Evolutionary conservation across 2,797 vertebrate species (phyloP).

Genomic region (Oreonectes daqikongensis): DNA sequence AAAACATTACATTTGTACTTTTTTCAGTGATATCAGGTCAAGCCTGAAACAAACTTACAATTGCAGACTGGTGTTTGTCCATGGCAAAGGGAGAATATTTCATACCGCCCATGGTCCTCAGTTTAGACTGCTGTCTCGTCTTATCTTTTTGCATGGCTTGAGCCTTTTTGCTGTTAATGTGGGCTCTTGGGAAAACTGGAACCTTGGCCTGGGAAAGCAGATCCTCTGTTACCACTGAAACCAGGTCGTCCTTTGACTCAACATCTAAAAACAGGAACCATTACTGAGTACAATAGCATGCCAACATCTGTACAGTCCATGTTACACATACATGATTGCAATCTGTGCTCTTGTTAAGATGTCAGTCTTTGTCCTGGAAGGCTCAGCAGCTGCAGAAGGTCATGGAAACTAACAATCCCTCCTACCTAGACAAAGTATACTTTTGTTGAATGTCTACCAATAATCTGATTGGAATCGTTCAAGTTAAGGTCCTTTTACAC

Average conservation of each 20-base stretch:
- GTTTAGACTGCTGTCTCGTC: constrained; percentile 82
- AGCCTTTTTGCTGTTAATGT: constrained; percentile 85
- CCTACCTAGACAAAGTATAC: constrained; percentile 9
- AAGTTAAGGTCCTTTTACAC: no score
- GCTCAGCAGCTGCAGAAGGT: not conserved
- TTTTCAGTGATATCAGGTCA: not conserved
- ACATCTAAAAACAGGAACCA: constrained; percentile 66
- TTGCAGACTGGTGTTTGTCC: constrained; percentile 86
- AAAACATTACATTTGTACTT: not conserved
- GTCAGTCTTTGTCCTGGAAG: not conserved
- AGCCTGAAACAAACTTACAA: constrained; percentile 74
- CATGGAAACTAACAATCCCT: not conserved
- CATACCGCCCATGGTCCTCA: constrained; percentile 75
- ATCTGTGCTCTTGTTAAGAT: not conserved
- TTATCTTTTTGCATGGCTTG: constrained; percentile 87
- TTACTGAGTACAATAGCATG: not conserved
- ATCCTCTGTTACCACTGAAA: constrained; percentile 66
- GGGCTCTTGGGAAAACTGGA: constrained; percentile 80
- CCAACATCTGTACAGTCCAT: not conserved
- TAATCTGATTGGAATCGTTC: no score
- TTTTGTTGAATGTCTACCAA: not conserved
- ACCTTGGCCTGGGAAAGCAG: constrained; percentile 78
- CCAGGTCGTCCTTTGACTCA: constrained; percentile 75
- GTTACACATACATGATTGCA: not conserved
- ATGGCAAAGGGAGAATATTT: constrained; percentile 74